phyloP scores from a whole-genome alignment of 1,140 invertebrate species.

The Aphaenogaster rudis region DNA sequence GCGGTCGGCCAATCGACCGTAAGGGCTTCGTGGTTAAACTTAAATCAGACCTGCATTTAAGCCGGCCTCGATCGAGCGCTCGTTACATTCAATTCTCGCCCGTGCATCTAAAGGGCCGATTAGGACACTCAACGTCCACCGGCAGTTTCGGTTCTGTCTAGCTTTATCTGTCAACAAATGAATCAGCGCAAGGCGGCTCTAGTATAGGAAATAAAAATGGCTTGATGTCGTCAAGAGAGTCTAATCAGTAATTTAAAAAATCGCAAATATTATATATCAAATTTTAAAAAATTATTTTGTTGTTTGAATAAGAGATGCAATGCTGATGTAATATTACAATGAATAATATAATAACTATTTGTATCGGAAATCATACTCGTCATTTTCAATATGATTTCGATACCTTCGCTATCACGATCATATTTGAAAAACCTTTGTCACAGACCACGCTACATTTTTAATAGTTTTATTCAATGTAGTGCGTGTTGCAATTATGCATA shows the following conservation, averaged over 20 bases:
- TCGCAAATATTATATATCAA: neutral
- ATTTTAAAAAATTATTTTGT: neutral
- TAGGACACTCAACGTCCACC: neutral
- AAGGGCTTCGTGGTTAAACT: conserved; percentile 61
- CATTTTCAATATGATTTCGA: too few relatives aligned
- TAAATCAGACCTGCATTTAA: conserved; percentile 57
- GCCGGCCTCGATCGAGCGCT: conserved; percentile 49
- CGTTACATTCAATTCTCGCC: conserved; percentile 41
- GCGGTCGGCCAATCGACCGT: conserved; percentile 55
- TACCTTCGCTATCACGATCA: neutral
- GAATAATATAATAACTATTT: too few relatives aligned
- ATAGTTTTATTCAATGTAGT: too few relatives aligned
- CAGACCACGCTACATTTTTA: too few relatives aligned
- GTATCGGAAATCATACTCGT: too few relatives aligned
- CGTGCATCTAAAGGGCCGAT: conserved; percentile 12
- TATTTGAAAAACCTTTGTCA: too few relatives aligned
- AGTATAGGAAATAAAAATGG: neutral
- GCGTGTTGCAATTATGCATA: too few relatives aligned
- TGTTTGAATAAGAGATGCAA: neutral
- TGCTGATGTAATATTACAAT: too few relatives aligned
- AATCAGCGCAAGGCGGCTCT: neutral
- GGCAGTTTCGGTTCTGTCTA: neutral
- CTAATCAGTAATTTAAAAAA: neutral
- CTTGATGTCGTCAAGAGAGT: neutral
- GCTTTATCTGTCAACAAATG: neutral